Percentiles rank a stretch among this genome's conserved stretches.
phyloP scores from a whole-genome alignment of 2,888 invertebrate genomes.

The Eumerus sabulonum region DNA sequence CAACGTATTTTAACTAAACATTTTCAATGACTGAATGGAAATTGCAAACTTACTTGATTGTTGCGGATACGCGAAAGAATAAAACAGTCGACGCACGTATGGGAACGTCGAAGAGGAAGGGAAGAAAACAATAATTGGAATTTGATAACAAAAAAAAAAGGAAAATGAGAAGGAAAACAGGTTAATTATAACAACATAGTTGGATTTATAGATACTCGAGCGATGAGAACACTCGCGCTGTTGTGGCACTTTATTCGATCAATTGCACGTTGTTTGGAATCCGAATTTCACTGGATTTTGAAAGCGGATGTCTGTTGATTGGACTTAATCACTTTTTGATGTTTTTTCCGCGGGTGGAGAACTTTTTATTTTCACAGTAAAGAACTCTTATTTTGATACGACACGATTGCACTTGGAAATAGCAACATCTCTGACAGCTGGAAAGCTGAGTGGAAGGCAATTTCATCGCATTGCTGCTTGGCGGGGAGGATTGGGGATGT shows the following conservation, averaged over 20 bases:
- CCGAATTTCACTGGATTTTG: slow-evolving; percentile 11
- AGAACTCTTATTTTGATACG: slow-evolving; percentile 59
- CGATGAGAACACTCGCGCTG: slow-evolving; percentile 40
- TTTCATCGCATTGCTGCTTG: slow-evolving; percentile 9
- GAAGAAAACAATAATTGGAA: slow-evolving; percentile 15
- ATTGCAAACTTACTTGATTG: slow-evolving; percentile 49
- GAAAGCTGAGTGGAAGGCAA: slow-evolving; percentile 52
- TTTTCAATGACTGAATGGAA: no score
- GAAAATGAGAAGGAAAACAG: slow-evolving; percentile 37
- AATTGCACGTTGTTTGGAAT: no score
- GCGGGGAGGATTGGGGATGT: slow-evolving; percentile 7
- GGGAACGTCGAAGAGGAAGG: no score
- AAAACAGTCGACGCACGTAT: slow-evolving; percentile 12
- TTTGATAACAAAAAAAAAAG: slow-evolving; percentile 24
- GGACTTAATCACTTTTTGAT: slow-evolving; percentile 5
- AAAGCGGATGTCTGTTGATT: neutral
- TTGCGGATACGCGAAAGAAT: slow-evolving; percentile 5
- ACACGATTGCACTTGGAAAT: slow-evolving; percentile 68
- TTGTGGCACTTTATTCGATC: neutral
- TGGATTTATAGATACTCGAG: slow-evolving; percentile 33
- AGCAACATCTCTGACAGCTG: slow-evolving; percentile 63
- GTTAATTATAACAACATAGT: slow-evolving; percentile 52
- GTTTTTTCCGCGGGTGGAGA: neutral
- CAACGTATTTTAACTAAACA: slow-evolving; percentile 13
- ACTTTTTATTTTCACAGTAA: slow-evolving; percentile 24